phyloP scores from a whole-genome alignment of 2,888 invertebrate species.

The Zygogramma bicolorata region DNA sequence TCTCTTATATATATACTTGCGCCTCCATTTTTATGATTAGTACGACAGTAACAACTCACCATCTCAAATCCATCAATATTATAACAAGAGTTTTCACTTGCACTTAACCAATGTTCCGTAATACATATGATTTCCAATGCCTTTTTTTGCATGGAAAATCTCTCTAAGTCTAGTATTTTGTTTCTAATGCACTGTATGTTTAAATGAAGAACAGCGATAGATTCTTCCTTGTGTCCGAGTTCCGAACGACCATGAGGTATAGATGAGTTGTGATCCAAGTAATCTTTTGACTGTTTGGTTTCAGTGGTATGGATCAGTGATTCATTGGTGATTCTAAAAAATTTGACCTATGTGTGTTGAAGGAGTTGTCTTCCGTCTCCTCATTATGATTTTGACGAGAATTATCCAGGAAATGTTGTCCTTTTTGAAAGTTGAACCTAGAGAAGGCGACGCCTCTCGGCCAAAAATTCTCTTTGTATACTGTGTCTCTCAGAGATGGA shows the following conservation, averaged over 20 bases:
- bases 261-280: neutral
- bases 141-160: neutral
- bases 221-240: neutral
- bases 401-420: neutral
- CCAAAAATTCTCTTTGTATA: neutral
- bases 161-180: neutral
- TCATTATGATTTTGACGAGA: neutral
- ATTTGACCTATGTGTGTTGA: neutral
- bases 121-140: neutral
- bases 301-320: neutral
- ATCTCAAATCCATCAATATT: neutral
- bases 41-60: neutral
- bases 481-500: neutral
- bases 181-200: slow-evolving; percentile 1
- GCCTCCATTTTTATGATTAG: neutral
- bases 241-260: neutral
- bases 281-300: neutral
- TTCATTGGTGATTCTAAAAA: slow-evolving; percentile 9
- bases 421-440: neutral
- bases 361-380: neutral
- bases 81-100: neutral
- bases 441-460: neutral
- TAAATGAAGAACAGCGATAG: neutral
- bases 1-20: neutral
- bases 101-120: neutral